These are phyloP conservation scores for Grantiella picta DNA, from an alignment of 2,113 vertebrate genomes.

Conservation along the genomic window DNA sequence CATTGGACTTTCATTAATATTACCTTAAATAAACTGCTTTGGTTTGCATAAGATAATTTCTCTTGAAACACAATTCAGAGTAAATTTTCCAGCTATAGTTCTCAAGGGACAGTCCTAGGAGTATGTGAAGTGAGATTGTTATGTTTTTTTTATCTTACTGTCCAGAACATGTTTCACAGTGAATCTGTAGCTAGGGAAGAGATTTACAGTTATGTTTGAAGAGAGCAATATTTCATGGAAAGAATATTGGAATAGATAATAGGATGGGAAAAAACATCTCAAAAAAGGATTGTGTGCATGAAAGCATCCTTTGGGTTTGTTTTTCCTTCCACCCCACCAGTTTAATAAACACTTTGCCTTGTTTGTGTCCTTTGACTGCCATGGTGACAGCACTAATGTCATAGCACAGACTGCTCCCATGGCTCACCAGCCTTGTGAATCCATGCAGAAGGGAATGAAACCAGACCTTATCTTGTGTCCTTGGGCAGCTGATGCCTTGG, in stretches of 20 bases:
- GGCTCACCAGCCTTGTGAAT: neutral
- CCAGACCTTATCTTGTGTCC: neutral
- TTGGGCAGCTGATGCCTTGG: neutral
- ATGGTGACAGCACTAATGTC: neutral
- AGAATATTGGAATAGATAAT: neutral
- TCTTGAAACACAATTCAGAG: neutral
- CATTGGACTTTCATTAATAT: neutral
- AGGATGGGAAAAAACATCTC: fast-evolving
- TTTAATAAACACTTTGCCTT: neutral
- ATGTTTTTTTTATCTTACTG: neutral
- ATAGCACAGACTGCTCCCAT: neutral
- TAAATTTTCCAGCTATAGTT: neutral
- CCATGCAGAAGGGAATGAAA: neutral
- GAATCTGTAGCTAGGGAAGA: neutral
- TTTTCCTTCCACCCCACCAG: neutral
- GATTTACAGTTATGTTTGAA: neutral
- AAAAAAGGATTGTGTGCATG: neutral
- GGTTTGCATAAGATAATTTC: neutral
- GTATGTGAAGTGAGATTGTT: neutral
- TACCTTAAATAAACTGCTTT: neutral
- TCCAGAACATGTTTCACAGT: neutral
- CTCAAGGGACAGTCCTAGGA: neutral
- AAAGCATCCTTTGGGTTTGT: neutral
- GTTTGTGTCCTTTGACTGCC: neutral
- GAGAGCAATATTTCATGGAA: neutral